A percentile compares a stretch with the other conserved stretches of the same genome.
Evolutionary conservation across 1,140 invertebrate genomes (phyloP).

Genomic region (Drosophila cardini): DNA sequence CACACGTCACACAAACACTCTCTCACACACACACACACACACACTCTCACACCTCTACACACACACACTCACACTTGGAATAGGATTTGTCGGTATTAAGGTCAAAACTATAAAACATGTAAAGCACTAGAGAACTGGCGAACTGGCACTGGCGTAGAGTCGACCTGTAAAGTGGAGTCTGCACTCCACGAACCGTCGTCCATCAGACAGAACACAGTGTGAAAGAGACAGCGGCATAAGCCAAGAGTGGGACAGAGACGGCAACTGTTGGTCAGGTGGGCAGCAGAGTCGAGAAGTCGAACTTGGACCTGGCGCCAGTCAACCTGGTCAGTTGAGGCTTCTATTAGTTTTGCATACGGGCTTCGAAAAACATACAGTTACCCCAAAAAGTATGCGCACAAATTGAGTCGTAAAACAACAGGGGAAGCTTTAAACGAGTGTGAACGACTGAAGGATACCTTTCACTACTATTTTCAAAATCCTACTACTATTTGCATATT

Average conservation of each 20-base stretch:
- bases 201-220: constrained; percentile 10
- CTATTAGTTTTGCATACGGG: constrained; percentile 60
- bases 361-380: constrained; percentile 30
- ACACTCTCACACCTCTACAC: constrained; percentile 10
- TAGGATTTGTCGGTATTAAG: constrained; percentile 70
- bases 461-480: too few relatives aligned
- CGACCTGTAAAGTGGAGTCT: constrained; percentile 30
- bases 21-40: constrained; percentile 8
- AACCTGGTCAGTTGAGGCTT: constrained; percentile 45
- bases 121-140: constrained; percentile 55
- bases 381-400: constrained; percentile 27
- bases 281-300: constrained; percentile 3
- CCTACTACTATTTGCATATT: too few relatives aligned
- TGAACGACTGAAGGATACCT: too few relatives aligned
- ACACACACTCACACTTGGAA: background rate
- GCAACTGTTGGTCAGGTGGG: background rate
- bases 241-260: background rate
- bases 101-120: constrained; percentile 79
- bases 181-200: constrained; percentile 35
- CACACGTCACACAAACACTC: constrained; percentile 54
- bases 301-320: constrained; percentile 17
- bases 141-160: constrained; percentile 12
- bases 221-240: background rate
- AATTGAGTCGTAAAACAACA: constrained; percentile 17
- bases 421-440: too few relatives aligned